Percentiles rank a stretch among this genome's conserved stretches.
Evolutionary conservation across 2,888 invertebrate genomes (phyloP).

Genomic region (Xestia c-nigrum): DNA sequence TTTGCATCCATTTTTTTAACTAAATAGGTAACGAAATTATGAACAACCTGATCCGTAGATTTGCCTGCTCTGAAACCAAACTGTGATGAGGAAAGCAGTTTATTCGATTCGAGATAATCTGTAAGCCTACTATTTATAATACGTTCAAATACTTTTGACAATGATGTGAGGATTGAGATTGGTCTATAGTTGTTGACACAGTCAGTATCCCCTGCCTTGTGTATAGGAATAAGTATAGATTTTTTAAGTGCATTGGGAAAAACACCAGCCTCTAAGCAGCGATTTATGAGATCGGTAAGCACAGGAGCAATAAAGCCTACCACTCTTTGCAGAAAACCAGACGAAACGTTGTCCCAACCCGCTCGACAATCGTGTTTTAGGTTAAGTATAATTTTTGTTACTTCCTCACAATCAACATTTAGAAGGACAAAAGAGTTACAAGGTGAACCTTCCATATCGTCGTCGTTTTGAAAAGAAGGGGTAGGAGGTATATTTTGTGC

Average conservation of each 20-base stretch:
- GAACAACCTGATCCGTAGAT: too few relatives aligned
- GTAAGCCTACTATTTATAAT: not conserved
- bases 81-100: too few relatives aligned
- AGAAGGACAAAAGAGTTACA: not conserved
- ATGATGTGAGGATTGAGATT: not conserved
- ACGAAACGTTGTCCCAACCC: not conserved
- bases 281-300: not conserved
- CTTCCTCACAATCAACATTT: not conserved
- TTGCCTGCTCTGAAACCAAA: too few relatives aligned
- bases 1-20: too few relatives aligned
- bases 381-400: not conserved
- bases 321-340: not conserved
- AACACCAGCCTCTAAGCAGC: not conserved
- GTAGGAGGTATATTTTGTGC: not conserved
- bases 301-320: not conserved
- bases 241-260: not conserved
- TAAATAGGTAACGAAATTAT: too few relatives aligned
- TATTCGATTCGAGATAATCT: too few relatives aligned
- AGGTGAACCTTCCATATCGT: not conserved
- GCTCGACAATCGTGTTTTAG: not conserved
- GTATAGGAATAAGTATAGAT: not conserved
- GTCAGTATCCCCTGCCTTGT: not conserved
- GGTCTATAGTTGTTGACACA: not conserved
- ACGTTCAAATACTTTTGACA: not conserved
- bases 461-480: not conserved